These are phyloP conservation scores for Cyanistes caeruleus DNA, from an alignment of 2,113 vertebrate species.

Conservation along the genomic window DNA sequence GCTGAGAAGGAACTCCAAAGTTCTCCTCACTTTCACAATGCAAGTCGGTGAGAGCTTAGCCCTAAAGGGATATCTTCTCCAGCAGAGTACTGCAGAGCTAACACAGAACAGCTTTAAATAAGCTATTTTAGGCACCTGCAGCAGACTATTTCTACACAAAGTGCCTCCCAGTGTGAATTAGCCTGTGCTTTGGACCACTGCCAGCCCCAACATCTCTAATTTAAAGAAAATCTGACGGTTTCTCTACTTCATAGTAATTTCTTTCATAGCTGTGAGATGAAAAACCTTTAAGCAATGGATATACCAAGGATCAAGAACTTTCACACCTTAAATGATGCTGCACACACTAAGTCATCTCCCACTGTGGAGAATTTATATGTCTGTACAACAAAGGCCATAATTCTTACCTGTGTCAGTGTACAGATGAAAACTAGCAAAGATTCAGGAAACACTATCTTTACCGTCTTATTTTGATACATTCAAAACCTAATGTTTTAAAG, in stretches of 20 bases:
- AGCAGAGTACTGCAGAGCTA: not conserved
- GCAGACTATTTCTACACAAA: not conserved
- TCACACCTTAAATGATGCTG: not conserved
- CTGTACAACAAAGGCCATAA: not conserved
- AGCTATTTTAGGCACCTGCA: not conserved
- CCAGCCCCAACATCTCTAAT: not conserved
- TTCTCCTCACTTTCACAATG: not conserved
- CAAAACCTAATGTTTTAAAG: not conserved
- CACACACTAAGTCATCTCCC: not conserved
- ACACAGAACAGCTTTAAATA: not conserved
- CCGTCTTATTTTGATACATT: not conserved
- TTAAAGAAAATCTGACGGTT: not conserved
- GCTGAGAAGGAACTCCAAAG: not conserved
- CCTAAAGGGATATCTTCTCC: not conserved
- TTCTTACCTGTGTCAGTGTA: not conserved
- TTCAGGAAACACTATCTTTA: not conserved
- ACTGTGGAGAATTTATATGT: fast-evolving
- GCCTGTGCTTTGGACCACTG: not conserved
- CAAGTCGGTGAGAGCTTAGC: not conserved
- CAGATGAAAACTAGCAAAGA: not conserved
- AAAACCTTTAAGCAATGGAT: not conserved
- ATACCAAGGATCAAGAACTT: not conserved
- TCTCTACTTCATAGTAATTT: not conserved
- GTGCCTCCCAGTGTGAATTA: not conserved
- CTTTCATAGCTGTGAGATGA: not conserved